Base-by-base conservation (phyloP, 2,113 vertebrate species). In the Periophthalmodon schlosseri region DNA sequence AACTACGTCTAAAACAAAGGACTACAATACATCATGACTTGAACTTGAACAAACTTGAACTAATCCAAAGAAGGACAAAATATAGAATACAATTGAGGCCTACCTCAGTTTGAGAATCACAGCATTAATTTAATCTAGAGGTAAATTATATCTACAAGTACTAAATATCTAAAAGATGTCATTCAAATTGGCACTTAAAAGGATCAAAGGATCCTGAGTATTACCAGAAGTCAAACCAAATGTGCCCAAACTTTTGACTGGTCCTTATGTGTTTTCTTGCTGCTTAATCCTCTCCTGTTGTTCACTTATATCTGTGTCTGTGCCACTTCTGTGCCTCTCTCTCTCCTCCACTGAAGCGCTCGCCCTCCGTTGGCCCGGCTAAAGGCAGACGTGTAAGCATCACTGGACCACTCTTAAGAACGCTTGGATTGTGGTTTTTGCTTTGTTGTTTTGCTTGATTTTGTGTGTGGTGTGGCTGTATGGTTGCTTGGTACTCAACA, bases 401-500 rank as follows among this genome's bases (percentile, higher is more conserved):
- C 52, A 56, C 50, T 52, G 50, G 15, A 3, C 16, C 16, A 13
- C 46, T 52, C 9, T 56, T 69, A 5, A 52, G 65, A 34, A 69
- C 13, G 2, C 72, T 56, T 65, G 21, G 52, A 10, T 56, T 10
- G 39, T 44, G 39, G 39, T 44, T 44, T 44, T 44, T 10, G 10
- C 39, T 44, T 10, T 44, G 2, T 44, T 56, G 52, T 56, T 52
- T 5, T 52, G 49, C 16, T 52, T 18, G 49, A 18, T 52, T 73
- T 52, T 68, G 2, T 54, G 46, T 79, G 69, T 57, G 1, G 47
- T 69, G 68, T 77, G 52, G 49, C 81, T 82, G 77, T 84, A 46
- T 57, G 88, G 86, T 88, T 87, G 88, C 52, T 74, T 49, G 78
- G 61, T 70, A 9, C 23, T 71, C 21, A 44, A 24, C 9, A 14